Percentiles rank a stretch among this genome's conserved stretches.
These are phyloP conservation scores for Collichthys lucidus DNA, from an alignment of 2,113 vertebrate species.

Conservation along the genomic window DNA sequence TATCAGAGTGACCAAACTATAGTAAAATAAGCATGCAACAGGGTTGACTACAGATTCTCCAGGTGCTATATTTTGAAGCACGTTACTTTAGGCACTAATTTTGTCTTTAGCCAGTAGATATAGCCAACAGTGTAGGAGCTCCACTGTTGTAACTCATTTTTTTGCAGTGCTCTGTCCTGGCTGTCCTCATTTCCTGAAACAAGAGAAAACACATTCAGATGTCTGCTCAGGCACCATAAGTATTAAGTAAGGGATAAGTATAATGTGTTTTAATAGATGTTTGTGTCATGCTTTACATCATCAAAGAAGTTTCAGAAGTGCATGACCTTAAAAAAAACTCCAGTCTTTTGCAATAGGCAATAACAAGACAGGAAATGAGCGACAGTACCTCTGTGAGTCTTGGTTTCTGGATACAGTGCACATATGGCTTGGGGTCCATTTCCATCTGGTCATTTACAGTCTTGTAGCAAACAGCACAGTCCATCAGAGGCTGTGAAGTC, in stretches of 20 bases:
- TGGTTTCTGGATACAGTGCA: constrained; percentile 82
- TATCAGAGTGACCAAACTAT: neutral
- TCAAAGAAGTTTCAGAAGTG: no score
- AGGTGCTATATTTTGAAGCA: neutral
- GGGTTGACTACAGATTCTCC: neutral
- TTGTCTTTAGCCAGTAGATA: neutral
- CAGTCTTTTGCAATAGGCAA: neutral
- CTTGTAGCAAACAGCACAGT: constrained; percentile 84
- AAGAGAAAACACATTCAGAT: neutral
- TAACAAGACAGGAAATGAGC: neutral
- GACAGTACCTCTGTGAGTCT: constrained; percentile 74
- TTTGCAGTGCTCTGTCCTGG: neutral
- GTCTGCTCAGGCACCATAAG: no score
- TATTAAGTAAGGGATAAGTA: no score
- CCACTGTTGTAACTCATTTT: no score
- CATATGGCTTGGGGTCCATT: constrained; percentile 68
- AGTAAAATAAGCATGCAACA: neutral
- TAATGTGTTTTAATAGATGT: no score
- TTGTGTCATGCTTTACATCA: neutral
- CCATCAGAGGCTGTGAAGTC: constrained; percentile 79
- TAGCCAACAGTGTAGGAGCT: no score
- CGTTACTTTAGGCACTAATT: neutral
- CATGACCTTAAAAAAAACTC: no score
- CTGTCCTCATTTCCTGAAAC: constrained; percentile 64
- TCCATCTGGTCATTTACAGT: constrained; percentile 48